Percentiles rank a stretch among this genome's conserved stretches.
These are phyloP conservation scores for Aegotheles bennettii DNA, from an alignment of 2,113 vertebrate genomes.

Conservation along the genomic window DNA sequence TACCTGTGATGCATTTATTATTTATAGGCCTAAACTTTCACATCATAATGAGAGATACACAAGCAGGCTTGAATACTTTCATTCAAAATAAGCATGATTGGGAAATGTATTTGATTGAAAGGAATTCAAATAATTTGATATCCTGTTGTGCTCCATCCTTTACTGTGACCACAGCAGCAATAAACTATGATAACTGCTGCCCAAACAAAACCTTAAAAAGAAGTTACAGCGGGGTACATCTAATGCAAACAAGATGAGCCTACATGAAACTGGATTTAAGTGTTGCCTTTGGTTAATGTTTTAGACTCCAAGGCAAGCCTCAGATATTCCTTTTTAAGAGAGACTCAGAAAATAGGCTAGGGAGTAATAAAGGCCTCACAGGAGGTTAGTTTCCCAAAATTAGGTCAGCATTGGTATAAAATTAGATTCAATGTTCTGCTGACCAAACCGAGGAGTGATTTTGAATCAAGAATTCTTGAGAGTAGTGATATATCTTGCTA, in stretches of 20 bases:
- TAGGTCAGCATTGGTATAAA: constrained; percentile 47
- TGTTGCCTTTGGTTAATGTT: not conserved
- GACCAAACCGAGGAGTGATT: constrained; percentile 7
- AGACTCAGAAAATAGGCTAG: not conserved
- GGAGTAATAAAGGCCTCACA: not conserved
- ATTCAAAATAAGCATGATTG: not conserved
- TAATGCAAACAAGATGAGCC: not conserved
- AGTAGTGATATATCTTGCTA: not conserved
- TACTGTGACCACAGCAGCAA: not conserved
- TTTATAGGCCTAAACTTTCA: not conserved
- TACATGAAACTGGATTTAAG: not conserved
- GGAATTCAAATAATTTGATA: not conserved
- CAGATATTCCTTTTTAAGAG: not conserved
- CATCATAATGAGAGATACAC: not conserved
- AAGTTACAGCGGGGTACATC: not conserved
- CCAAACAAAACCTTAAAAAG: not conserved
- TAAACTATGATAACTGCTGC: not conserved
- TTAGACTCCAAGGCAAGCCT: not conserved
- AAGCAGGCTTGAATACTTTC: not conserved
- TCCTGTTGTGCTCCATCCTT: not conserved
- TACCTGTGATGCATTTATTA: not conserved
- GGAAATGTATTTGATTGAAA: not conserved
- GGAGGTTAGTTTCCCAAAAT: constrained; percentile 10
- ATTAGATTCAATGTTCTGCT: constrained; percentile 51
- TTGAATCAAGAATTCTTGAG: constrained; percentile 25